phyloP scores from a whole-genome alignment of 2,888 invertebrate genomes.

The Hirtodrosophila confusa region DNA sequence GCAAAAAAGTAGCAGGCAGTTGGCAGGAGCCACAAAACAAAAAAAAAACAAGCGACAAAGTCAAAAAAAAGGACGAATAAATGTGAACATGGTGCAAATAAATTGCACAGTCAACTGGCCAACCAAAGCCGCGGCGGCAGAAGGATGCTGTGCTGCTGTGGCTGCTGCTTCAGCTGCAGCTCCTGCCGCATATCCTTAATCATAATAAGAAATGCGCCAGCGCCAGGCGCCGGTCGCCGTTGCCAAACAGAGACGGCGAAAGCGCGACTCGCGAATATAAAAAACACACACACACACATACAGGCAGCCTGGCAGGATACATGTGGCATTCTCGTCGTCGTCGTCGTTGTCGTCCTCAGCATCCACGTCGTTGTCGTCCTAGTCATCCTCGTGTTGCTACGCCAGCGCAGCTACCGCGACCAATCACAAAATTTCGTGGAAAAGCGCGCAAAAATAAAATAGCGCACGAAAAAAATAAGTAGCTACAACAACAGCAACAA shows the following conservation, averaged over 20 bases:
- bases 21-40: conserved; percentile 43
- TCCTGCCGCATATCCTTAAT: conserved; percentile 70
- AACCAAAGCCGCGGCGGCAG: conserved; percentile 50
- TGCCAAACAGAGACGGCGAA: conserved; percentile 78
- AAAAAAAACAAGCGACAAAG: conserved; percentile 32
- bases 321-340: conserved; percentile 38
- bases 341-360: conserved; percentile 59
- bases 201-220: conserved; percentile 81
- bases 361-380: conserved; percentile 62
- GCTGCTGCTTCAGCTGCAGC: conserved; percentile 43
- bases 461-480: conserved; percentile 68
- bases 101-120: conserved; percentile 68
- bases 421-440: conserved; percentile 80
- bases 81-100: conserved; percentile 48
- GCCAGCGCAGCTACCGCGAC: conserved; percentile 68
- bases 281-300: conserved; percentile 9
- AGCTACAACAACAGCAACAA: conserved; percentile 48
- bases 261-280: conserved; percentile 60
- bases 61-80: conserved; percentile 14
- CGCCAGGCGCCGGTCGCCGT: conserved; percentile 49
- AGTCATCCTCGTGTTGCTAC: conserved; percentile 51
- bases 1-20: conserved; percentile 63
- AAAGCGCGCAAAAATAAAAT: conserved; percentile 79
- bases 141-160: conserved; percentile 38
- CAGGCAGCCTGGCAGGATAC: conserved; percentile 14